Conservation (phyloP, 2,113 vertebrate species). For the Melierax canorus region DNA sequence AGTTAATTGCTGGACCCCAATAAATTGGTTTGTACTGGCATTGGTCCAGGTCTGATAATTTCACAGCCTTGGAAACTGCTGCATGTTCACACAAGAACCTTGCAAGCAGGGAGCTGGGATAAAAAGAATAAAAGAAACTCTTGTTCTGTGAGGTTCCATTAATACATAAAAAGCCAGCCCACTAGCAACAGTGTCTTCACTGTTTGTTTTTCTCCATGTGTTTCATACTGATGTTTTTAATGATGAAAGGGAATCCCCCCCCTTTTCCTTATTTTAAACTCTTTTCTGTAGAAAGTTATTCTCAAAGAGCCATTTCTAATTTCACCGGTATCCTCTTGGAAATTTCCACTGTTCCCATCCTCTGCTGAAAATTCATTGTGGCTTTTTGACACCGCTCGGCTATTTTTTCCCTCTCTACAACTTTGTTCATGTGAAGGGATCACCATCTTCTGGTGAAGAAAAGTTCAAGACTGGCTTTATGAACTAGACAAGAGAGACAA, state of each 20-base stretch:
- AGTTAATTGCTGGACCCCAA: slow-evolving; percentile 79
- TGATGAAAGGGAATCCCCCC: background rate
- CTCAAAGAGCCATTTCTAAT: background rate
- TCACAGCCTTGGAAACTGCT: slow-evolving; percentile 75
- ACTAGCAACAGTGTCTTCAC: slow-evolving; percentile 43
- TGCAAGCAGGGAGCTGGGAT: slow-evolving; percentile 53
- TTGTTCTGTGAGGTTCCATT: slow-evolving; percentile 70
- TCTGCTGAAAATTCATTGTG: background rate
- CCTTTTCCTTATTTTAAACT: background rate
- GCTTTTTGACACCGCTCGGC: background rate
- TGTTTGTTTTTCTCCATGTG: slow-evolving; percentile 27
- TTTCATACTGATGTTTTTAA: background rate
- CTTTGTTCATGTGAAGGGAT: background rate
- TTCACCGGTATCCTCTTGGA: background rate
- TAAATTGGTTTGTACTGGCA: slow-evolving; percentile 81
- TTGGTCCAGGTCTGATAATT: slow-evolving; percentile 77
- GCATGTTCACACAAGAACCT: slow-evolving; percentile 75
- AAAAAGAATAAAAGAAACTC: slow-evolving; percentile 72
- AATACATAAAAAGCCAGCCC: slow-evolving; percentile 33
- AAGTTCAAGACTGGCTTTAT: background rate
- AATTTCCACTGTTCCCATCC: background rate
- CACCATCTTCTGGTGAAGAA: background rate
- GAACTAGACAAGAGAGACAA: background rate
- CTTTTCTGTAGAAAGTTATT: background rate
- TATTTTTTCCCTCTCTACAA: background rate